Percentiles rank a stretch among this genome's conserved stretches.
Conservation (phyloP, 2,888 invertebrate species). For the Nemoura dubitans region DNA sequence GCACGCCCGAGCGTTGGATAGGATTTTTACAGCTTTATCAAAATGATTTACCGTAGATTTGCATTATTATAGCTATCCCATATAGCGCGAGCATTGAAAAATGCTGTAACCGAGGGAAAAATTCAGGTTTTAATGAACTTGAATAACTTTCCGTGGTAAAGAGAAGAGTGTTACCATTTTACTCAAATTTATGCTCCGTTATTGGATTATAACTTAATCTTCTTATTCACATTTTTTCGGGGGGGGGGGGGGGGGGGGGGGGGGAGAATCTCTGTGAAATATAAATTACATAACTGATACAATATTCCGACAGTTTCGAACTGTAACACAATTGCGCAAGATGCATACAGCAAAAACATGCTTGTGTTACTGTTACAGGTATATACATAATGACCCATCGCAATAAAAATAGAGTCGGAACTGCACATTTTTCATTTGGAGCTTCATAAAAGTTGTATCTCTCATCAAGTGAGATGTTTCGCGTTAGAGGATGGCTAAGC, state of each 20-base stretch:
- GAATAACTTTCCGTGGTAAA: constrained; percentile 34
- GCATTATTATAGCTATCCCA: constrained; percentile 31
- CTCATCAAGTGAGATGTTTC: not conserved
- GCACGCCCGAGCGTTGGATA: constrained; percentile 7
- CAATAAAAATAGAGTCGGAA: not conserved
- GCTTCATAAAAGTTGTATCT: not conserved
- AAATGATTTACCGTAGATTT: constrained; percentile 42
- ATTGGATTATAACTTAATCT: constrained; percentile 40
- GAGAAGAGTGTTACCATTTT: constrained; percentile 17
- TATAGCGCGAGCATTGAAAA: not conserved
- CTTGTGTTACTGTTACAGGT: constrained; percentile 8
- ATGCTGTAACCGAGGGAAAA: constrained; percentile 23
- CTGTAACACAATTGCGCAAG: not conserved
- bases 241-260: not conserved
- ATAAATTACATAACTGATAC: constrained; percentile 13
- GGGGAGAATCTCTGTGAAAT: not conserved
- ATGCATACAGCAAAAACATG: not conserved
- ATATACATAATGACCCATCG: not conserved
- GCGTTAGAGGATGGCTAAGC: not conserved
- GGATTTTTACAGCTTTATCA: constrained; percentile 36
- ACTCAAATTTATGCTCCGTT: constrained; percentile 30
- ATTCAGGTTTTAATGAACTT: constrained; percentile 35
- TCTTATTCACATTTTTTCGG: constrained; percentile 32
- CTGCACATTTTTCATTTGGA: not conserved
- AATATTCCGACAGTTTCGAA: not conserved